A percentile compares a stretch with the other conserved stretches of the same genome.
phyloP scores from a whole-genome alignment of 1,140 invertebrate genomes.

The Sycobia sp. region DNA sequence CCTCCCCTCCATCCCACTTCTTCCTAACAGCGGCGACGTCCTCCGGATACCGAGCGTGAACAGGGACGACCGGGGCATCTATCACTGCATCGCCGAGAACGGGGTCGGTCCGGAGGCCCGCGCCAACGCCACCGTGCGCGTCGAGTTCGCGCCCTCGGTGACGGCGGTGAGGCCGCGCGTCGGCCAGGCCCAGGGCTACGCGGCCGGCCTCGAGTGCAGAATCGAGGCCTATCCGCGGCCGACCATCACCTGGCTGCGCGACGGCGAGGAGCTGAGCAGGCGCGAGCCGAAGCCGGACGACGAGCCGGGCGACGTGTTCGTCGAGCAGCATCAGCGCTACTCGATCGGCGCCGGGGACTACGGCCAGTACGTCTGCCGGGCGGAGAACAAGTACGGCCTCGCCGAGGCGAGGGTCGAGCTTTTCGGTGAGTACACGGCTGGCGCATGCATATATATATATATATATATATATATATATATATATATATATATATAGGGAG shows the following conservation, averaged over 20 bases:
- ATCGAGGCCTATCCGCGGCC: conserved; percentile 19
- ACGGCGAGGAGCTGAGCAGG: background rate
- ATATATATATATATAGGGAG: too few species aligned
- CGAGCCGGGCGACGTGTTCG: background rate
- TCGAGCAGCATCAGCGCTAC: background rate
- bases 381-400: conserved; percentile 7
- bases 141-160: conserved; percentile 13
- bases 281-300: background rate
- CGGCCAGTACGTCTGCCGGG: conserved; percentile 23
- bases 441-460: too few species aligned
- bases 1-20: too few species aligned
- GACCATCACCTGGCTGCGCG: conserved; percentile 6
- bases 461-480: too few species aligned
- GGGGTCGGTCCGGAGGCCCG: conserved; percentile 2
- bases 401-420: conserved; percentile 26
- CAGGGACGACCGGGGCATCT: conserved; percentile 27
- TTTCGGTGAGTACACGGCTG: conserved; percentile 30
- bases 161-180: conserved; percentile 24
- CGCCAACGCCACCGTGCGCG: conserved; percentile 3
- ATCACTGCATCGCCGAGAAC: conserved; percentile 24
- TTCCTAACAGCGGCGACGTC: conserved; percentile 23
- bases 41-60: background rate
- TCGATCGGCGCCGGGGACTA: conserved; percentile 3
- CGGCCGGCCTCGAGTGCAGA: conserved; percentile 17
- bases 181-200: conserved; percentile 17